phyloP scores from a whole-genome alignment of 1,140 invertebrate genomes.

The Amyelois transitella region DNA sequence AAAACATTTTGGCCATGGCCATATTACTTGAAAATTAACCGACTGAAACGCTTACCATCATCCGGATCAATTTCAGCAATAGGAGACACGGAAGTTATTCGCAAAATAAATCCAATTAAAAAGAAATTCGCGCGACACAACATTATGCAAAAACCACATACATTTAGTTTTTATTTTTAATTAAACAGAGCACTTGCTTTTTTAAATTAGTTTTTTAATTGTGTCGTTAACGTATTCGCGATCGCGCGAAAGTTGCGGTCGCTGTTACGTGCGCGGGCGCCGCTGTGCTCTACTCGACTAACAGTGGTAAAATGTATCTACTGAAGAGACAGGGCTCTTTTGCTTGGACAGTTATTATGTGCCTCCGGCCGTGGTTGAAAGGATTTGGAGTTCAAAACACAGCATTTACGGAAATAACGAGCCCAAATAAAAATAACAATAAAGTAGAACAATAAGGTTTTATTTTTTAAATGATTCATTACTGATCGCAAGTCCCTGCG shows the following conservation, averaged over 20 bases:
- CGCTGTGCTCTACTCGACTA: conserved; percentile 35
- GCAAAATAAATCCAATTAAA: conserved; percentile 48
- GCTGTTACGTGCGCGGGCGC: conserved; percentile 28
- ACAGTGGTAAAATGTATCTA: conserved; percentile 18
- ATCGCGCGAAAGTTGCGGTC: conserved; percentile 10
- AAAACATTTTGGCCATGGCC: too few species aligned
- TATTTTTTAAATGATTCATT: too few species aligned
- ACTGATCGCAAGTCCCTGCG: too few species aligned
- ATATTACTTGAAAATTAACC: too few species aligned
- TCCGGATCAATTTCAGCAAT: conserved; percentile 53
- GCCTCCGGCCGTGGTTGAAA: conserved; percentile 15
- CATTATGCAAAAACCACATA: conserved; percentile 20
- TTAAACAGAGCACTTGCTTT: not conserved
- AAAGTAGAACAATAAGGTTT: too few species aligned
- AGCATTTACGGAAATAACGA: not conserved
- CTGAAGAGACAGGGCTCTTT: conserved; percentile 15
- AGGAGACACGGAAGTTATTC: conserved; percentile 47
- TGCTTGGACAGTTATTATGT: conserved; percentile 25
- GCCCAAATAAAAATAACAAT: not conserved
- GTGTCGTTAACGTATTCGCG: not conserved
- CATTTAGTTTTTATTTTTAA: not conserved
- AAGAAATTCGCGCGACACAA: conserved; percentile 34
- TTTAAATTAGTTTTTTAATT: not conserved
- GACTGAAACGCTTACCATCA: conserved; percentile 47
- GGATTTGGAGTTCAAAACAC: conserved; percentile 16